phyloP scores from a whole-genome alignment of 23 tunicate genomes.

The Halocynthia aurantium region DNA sequence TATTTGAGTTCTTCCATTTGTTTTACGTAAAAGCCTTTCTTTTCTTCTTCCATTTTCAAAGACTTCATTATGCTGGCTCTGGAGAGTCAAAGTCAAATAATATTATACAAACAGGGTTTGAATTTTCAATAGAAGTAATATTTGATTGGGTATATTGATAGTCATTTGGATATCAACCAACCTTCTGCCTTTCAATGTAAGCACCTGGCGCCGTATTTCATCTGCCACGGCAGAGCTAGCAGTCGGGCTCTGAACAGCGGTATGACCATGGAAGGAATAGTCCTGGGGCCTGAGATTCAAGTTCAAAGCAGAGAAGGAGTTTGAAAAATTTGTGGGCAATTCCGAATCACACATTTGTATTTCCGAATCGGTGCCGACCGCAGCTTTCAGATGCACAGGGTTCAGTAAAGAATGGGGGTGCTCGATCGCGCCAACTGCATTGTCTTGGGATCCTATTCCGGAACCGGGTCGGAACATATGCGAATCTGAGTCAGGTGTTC shows the following conservation, averaged over 20 bases:
- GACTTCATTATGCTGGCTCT: slow-evolving; percentile 31
- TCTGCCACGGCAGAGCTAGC: slow-evolving; percentile 1
- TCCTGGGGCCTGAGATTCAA: neutral
- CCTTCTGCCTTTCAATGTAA: slow-evolving; percentile 1
- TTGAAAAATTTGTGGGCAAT: neutral
- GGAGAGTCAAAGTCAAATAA: neutral
- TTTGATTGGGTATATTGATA: neutral
- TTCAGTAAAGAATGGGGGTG: neutral
- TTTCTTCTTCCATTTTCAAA: slow-evolving; percentile 38
- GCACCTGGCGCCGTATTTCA: neutral
- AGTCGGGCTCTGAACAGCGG: neutral
- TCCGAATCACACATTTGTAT: neutral
- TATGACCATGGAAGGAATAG: neutral
- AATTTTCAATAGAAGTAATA: too few species aligned
- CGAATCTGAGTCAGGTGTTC: neutral
- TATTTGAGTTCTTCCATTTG: slow-evolving; percentile 32
- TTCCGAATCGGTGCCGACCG: too few species aligned
- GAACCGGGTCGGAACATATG: neutral
- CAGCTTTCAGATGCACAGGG: neutral
- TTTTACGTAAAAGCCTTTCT: slow-evolving; percentile 33
- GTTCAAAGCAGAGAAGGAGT: neutral
- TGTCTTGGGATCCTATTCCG: neutral
- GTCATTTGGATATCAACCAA: neutral
- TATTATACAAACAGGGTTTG: too few species aligned
- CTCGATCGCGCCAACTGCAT: neutral